Percentiles rank a stretch among this genome's conserved stretches.
Evolutionary conservation across 2,888 invertebrate genomes (phyloP).

Genomic region (Teleogryllus oceanicus): DNA sequence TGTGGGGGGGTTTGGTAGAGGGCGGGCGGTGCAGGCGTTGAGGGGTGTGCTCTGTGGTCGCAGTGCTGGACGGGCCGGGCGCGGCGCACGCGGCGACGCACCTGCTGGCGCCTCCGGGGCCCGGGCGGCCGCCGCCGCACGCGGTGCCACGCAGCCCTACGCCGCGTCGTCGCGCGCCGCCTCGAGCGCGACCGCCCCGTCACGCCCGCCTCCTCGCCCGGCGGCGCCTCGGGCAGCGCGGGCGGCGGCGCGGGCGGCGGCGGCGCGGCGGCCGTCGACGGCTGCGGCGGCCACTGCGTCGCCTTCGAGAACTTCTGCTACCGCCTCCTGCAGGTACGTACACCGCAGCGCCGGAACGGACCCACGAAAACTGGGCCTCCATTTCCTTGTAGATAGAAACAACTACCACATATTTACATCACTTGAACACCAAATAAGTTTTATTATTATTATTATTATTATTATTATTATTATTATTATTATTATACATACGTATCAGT

Average conservation of each 20-base stretch:
- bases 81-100: conserved; percentile 34
- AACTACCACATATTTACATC: no score
- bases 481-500: no score
- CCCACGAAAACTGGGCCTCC: no score
- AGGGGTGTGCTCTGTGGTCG: conserved; percentile 33
- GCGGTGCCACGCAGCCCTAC: conserved; percentile 28
- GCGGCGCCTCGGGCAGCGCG: conserved; percentile 45
- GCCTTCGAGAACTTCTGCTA: conserved; percentile 70
- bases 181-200: conserved; percentile 37
- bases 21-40: no score
- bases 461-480: no score
- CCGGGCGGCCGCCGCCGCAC: conserved; percentile 38
- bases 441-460: no score
- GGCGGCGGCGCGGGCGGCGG: conserved; percentile 53
- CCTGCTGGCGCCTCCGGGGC: conserved; percentile 40
- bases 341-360: no score
- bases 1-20: no score
- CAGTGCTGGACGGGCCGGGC: conserved; percentile 27
- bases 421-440: no score
- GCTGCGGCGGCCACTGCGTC: conserved; percentile 66
- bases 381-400: no score
- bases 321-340: conserved; percentile 61
- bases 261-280: conserved; percentile 55
- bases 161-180: conserved; percentile 34
- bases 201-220: conserved; percentile 45